Evolutionary conservation across 2,888 invertebrate genomes (phyloP).

Genomic region (Perizoma affinitatum): DNA sequence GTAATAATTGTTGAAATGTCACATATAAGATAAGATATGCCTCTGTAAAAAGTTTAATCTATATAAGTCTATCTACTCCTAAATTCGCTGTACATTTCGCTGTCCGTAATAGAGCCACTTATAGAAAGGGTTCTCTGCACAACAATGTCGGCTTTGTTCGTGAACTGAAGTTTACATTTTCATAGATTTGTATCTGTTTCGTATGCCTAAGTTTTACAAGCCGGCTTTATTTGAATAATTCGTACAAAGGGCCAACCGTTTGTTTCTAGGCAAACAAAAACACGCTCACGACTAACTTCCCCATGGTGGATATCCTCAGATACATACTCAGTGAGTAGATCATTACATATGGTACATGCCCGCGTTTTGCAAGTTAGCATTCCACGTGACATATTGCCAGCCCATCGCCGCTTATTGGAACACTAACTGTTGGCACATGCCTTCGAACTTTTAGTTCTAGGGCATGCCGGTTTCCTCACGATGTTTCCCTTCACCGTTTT

Average conservation of each 20-base stretch:
- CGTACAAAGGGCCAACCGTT: conserved; percentile 19
- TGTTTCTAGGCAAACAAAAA: conserved; percentile 29
- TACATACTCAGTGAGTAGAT: no score
- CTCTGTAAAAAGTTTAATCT: conserved; percentile 5
- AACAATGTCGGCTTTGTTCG: conserved; percentile 24
- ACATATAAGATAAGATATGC: not conserved
- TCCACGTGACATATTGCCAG: no score
- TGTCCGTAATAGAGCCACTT: conserved; percentile 15
- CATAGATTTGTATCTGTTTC: conserved; percentile 31
- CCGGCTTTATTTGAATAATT: conserved; percentile 34
- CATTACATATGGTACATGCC: no score
- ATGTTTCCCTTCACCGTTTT: no score
- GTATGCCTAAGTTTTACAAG: conserved; percentile 28
- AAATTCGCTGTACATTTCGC: conserved; percentile 8
- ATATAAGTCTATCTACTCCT: conserved; percentile 2
- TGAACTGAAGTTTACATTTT: conserved; percentile 26
- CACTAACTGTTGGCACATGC: no score
- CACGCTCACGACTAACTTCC: not conserved
- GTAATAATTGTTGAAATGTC: no score
- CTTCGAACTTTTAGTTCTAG: no score
- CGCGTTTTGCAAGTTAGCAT: no score
- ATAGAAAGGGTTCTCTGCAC: conserved; percentile 15
- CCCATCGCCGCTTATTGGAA: no score
- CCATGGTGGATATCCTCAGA: no score
- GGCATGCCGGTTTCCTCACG: no score